These are phyloP conservation scores for Bufo gargarizans DNA, from an alignment of 2,113 vertebrate species.

Conservation along the genomic window DNA sequence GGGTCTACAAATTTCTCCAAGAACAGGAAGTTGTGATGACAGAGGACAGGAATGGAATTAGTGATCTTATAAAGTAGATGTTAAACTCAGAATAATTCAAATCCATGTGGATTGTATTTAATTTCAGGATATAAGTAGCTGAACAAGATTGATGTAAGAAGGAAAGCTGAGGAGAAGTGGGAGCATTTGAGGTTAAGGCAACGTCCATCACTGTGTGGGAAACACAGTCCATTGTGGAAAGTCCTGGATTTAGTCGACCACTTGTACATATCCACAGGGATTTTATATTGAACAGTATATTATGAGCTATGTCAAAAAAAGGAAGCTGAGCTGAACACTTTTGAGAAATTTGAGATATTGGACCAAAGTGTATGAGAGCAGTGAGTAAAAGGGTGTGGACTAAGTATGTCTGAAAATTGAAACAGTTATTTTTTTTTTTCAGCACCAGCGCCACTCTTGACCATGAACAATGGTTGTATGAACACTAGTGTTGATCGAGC, in stretches of 20 bases:
- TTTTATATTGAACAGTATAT: slow-evolving; percentile 7
- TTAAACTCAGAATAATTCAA: neutral
- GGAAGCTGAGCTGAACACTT: slow-evolving; percentile 6
- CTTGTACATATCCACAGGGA: neutral
- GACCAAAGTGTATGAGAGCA: neutral
- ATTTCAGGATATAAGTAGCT: neutral
- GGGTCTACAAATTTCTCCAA: neutral
- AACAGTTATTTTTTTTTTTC: too few species aligned
- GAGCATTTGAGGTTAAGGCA: slow-evolving; percentile 26
- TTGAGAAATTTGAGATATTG: neutral
- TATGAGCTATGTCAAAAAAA: slow-evolving; percentile 14
- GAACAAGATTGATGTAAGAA: neutral
- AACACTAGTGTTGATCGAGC: too few species aligned
- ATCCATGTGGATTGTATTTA: slow-evolving; percentile 2
- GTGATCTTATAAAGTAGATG: neutral
- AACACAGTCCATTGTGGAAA: slow-evolving; percentile 23
- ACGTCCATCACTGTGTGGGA: slow-evolving; percentile 36
- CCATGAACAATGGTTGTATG: too few species aligned
- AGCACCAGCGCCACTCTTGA: too few species aligned
- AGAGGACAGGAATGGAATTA: neutral
- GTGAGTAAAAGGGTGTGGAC: neutral
- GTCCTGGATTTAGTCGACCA: neutral
- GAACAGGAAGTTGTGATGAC: neutral
- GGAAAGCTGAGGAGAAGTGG: slow-evolving; percentile 1
- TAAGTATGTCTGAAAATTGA: neutral